Evolutionary conservation across 2,113 vertebrate species (phyloP), one percentile per base, ranked within the genome.

Genomic region (Peromyscus polionotus): DNA sequence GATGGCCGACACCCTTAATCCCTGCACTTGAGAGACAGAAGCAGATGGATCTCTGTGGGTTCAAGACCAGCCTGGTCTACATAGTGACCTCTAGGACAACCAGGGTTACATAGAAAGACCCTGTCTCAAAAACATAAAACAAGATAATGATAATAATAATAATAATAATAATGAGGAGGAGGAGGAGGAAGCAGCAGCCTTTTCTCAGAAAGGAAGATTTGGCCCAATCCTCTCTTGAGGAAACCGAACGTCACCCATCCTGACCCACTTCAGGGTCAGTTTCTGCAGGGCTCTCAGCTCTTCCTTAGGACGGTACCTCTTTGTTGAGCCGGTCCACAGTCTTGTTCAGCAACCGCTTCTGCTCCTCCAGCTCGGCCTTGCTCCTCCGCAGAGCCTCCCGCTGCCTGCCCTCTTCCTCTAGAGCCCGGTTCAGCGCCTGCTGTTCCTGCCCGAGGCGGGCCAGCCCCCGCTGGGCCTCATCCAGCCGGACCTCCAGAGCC

Each of bases 301-400:
- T n/a, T 81, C 48, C 65, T 6, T 48, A 48, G 45, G 3, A 54
- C n/a, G n/a, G n/a, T 95, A 99, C 99, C 99, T 99, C 99, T 93
- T 98, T 98, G 93, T 98, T 99, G 36, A 99, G 98, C 73, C 98
- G 98, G 65, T 98, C 98, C 0, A 98, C 97, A 19, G 98, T 98
- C 42, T 97, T 98, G 61, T 98, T 98, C 22, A 99, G 98, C 68
- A 98, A 94, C 0, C 98, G 97, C 88, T 99, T 99, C 94, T 98
- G 99, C 88, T 98, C 98, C 93, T 99, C 99, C 90, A 99, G 98
- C 93, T 99, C 98, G 0, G 67, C 99, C 98, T 98, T 99, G 98
- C 98, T 98, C 33, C 92, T 97, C 70, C 94, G 97, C 20, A 98
- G 98, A 33, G 75, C 99, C 98, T 98, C 99, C 97, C 98, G 99